These are phyloP conservation scores for Melanophora roralis DNA, from an alignment of 2,888 invertebrate species.

Conservation along the genomic window DNA sequence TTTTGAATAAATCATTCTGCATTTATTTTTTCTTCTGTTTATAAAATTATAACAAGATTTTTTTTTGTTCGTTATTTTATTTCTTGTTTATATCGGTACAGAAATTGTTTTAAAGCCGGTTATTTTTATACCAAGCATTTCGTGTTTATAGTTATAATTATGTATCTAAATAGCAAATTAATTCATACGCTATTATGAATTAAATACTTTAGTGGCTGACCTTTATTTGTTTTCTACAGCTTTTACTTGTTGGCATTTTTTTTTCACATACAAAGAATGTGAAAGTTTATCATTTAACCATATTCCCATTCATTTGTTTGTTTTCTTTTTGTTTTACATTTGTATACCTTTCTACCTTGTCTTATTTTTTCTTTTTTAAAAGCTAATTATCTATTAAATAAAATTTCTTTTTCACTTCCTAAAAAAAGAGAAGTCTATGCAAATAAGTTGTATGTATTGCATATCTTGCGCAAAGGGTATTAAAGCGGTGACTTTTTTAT, in stretches of 20 bases:
- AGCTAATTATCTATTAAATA: slow-evolving; percentile 35
- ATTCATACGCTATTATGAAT: slow-evolving; percentile 12
- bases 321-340: neutral
- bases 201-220: slow-evolving; percentile 41
- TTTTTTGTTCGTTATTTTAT: neutral
- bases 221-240: slow-evolving; percentile 37
- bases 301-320: slow-evolving; percentile 31
- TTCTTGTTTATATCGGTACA: neutral
- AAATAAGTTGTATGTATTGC: neutral
- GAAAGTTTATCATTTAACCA: slow-evolving; percentile 49
- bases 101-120: slow-evolving; percentile 15
- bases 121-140: neutral
- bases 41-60: neutral
- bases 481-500: slow-evolving; percentile 15
- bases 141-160: neutral
- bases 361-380: slow-evolving; percentile 20
- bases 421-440: neutral
- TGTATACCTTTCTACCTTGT: too few relatives aligned
- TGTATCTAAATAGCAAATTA: neutral
- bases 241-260: neutral
- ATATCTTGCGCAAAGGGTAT: slow-evolving; percentile 25
- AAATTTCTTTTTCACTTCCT: slow-evolving; percentile 38
- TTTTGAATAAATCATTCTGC: slow-evolving; percentile 36
- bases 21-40: neutral
- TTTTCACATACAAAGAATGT: slow-evolving; percentile 49